These are phyloP conservation scores for Python bivittatus DNA, from an alignment of 2,113 vertebrate species.

Conservation along the genomic window DNA sequence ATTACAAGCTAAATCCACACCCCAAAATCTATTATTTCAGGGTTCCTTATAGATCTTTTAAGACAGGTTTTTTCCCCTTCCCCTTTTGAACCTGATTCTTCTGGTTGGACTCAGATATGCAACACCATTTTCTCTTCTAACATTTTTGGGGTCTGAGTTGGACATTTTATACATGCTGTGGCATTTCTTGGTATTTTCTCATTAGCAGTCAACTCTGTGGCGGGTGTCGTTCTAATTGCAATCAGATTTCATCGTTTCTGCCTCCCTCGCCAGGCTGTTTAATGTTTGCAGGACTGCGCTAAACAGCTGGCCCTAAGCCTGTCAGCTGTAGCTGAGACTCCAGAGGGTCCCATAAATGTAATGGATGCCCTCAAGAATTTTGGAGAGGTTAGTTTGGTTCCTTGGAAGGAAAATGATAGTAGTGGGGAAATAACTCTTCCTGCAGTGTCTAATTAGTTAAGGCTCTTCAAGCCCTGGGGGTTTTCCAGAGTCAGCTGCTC, in stretches of 20 bases:
- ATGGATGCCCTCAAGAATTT: constrained; percentile 59
- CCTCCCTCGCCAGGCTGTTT: constrained; percentile 35
- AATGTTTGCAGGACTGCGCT: constrained; percentile 33
- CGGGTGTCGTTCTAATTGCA: constrained; percentile 32
- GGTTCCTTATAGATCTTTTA: too few relatives aligned
- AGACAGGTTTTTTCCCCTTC: too few relatives aligned
- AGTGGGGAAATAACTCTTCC: constrained; percentile 1
- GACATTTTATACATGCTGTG: background rate
- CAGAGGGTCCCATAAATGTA: constrained; percentile 60
- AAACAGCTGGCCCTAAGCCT: constrained; percentile 51
- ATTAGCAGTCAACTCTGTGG: constrained; percentile 34
- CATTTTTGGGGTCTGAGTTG: too few relatives aligned
- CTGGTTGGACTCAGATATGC: too few relatives aligned
- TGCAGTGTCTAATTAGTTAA: constrained; percentile 21
- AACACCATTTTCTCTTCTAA: too few relatives aligned
- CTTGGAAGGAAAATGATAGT: background rate
- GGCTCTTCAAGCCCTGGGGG: constrained; percentile 50
- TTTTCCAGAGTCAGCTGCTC: constrained; percentile 61
- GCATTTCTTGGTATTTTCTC: constrained; percentile 12
- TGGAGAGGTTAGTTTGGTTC: constrained; percentile 62
- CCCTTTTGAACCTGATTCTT: too few relatives aligned
- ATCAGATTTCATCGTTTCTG: background rate
- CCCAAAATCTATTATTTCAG: too few relatives aligned
- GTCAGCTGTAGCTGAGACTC: constrained; percentile 61
- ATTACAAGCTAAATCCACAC: too few relatives aligned